These are phyloP conservation scores for Drosophila anomalata DNA, from an alignment of 2,888 invertebrate genomes.

Conservation along the genomic window DNA sequence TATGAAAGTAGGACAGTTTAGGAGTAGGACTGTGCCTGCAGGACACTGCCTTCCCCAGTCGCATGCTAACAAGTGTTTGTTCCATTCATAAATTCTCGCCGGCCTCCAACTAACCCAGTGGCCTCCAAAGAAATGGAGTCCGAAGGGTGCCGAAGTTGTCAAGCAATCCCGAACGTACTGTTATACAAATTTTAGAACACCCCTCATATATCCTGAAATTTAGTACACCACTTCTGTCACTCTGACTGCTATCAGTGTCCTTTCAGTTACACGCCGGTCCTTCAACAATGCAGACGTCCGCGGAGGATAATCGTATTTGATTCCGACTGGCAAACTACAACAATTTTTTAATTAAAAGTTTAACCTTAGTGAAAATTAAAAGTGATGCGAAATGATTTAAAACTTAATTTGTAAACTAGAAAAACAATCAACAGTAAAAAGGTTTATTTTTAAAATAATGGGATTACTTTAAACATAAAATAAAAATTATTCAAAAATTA, in stretches of 20 bases:
- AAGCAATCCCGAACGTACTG: constrained; percentile 3
- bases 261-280: constrained; percentile 76
- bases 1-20: constrained; percentile 2
- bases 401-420: not conserved
- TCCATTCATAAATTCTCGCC: constrained; percentile 73
- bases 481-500: not conserved
- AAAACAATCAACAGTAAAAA: not conserved
- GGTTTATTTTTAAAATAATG: not conserved
- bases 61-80: constrained; percentile 79
- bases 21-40: constrained; percentile 16
- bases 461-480: not conserved
- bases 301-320: constrained; percentile 21
- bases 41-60: constrained; percentile 30
- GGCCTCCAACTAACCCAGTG: constrained; percentile 48
- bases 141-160: constrained; percentile 9
- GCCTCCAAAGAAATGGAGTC: constrained; percentile 26
- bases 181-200: constrained; percentile 44
- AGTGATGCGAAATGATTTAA: not conserved
- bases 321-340: not conserved
- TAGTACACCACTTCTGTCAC: not conserved
- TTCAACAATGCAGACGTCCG: constrained; percentile 67
- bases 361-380: not conserved
- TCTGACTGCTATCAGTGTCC: constrained; percentile 16
- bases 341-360: not conserved
- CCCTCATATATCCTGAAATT: not conserved